phyloP scores from a whole-genome alignment of 92 coral and sea anemone species.

The Porites cylindrica region DNA sequence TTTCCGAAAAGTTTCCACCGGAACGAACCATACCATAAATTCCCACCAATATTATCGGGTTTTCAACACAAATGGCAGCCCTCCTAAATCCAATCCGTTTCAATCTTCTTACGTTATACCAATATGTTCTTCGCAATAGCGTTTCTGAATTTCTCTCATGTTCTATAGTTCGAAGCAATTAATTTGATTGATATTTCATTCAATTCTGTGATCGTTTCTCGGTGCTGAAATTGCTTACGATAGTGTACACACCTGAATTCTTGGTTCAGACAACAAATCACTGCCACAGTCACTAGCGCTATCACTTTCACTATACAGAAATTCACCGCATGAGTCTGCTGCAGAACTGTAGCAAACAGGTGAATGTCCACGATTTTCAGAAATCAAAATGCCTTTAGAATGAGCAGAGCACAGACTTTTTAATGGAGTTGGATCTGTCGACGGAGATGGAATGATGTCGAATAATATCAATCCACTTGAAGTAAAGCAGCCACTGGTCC shows the following conservation, averaged over 20 bases:
- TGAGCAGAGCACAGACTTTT: slow-evolving; percentile 12
- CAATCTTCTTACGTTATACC: too few relatives aligned
- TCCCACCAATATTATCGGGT: too few relatives aligned
- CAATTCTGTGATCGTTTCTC: neutral
- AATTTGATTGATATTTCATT: too few relatives aligned
- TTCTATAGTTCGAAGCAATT: too few relatives aligned
- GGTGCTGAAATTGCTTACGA: neutral
- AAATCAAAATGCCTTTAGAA: slow-evolving; percentile 49
- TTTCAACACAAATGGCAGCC: too few relatives aligned
- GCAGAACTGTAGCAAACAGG: slow-evolving; percentile 30
- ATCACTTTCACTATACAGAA: slow-evolving; percentile 78
- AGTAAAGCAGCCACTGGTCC: slow-evolving; percentile 83
- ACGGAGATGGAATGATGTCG: slow-evolving; percentile 65
- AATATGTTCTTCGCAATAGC: too few relatives aligned
- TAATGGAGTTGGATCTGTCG: slow-evolving; percentile 37
- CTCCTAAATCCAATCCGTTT: too few relatives aligned
- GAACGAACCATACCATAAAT: too few relatives aligned
- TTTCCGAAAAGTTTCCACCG: too few relatives aligned
- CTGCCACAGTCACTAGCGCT: slow-evolving; percentile 92
- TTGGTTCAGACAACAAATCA: slow-evolving; percentile 67
- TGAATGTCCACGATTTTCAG: slow-evolving; percentile 26
- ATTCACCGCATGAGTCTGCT: slow-evolving; percentile 39
- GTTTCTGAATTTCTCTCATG: too few relatives aligned
- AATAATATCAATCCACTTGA: slow-evolving; percentile 76
- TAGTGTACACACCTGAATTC: slow-evolving; percentile 52